Base-by-base conservation (phyloP, 2,113 vertebrate species). In the Heterotilapia buettikoferi region DNA sequence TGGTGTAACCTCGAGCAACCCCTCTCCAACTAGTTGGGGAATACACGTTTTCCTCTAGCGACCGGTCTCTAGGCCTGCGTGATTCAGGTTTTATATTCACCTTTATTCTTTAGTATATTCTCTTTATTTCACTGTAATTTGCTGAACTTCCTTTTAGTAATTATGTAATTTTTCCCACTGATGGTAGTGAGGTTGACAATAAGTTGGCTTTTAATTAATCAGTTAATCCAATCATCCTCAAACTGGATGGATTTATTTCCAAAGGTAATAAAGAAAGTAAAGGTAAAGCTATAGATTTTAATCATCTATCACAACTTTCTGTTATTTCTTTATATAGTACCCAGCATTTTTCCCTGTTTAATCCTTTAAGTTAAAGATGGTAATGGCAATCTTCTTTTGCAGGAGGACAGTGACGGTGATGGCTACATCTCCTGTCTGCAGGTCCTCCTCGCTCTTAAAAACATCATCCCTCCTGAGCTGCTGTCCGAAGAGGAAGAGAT, bases 401-500 rank as follows among this genome's bases (percentile, higher is more conserved):
- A 97, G 95, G 96, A 95, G 82, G 96, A 97, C 94, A 90, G 26
- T 21, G 96, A 97, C 53, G 86, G 90, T 8, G 96, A 97, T 56
- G 95, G 93, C 14, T 96, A 95, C 93, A 95, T 97, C 88, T 96
- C 95, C 31, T 95, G 93, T 68, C 82, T 96, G 19, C 94, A 97
- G 92, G 95, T 97, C 82, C 92, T 97, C 2, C 92, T 95, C 19
- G 92, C 92, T 45, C 94, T 97, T 8, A 97, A 97, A 90, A 93
- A 90, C 95, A 93, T 96, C 84, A 84, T 94, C 7, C 94, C 94
- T 84, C 87, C 92, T 36, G 95, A 96, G 84, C 54, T 95, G 88
- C 92, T 97, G 78, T 95, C 94, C 31, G 96, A 97, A 2, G 94
- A 97, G 14, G 97, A 97, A 84, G 97, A 97, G 90, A 95, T 97